phyloP scores from a whole-genome alignment of 2,888 invertebrate species.

The Halictus quadricinctus region DNA sequence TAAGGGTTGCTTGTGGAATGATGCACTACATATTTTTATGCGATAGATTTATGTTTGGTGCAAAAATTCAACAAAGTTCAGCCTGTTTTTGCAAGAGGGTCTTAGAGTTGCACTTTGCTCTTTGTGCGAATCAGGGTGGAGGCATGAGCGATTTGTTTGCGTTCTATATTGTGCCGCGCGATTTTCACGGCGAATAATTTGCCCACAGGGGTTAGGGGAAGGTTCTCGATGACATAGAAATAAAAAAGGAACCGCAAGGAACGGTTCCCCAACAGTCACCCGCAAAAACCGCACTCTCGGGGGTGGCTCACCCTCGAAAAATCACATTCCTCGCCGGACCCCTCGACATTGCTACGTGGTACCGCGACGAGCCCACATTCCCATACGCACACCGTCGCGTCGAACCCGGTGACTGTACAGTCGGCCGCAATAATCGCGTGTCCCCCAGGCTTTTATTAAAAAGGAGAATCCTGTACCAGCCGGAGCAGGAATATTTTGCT shows the following conservation, averaged over 20 bases:
- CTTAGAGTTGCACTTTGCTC: background rate
- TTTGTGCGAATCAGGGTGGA: background rate
- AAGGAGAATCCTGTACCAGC: background rate
- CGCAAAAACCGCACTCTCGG: conserved; percentile 35
- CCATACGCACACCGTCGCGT: conserved; percentile 68
- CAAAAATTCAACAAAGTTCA: no score
- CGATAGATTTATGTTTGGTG: no score
- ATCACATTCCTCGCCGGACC: conserved; percentile 74
- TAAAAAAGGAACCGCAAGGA: conserved; percentile 37
- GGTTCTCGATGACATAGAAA: conserved; percentile 18
- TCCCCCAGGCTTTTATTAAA: conserved; percentile 4
- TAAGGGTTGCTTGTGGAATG: background rate
- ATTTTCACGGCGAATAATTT: conserved; percentile 48
- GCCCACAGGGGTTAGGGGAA: background rate
- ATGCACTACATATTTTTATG: no score
- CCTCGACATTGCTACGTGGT: conserved; percentile 73
- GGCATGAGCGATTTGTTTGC: background rate
- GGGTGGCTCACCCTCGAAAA: conserved; percentile 66
- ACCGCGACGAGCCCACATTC: conserved; percentile 75
- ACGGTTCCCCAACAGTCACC: conserved; percentile 38
- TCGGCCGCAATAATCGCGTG: conserved; percentile 35
- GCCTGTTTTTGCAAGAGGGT: background rate
- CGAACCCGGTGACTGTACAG: conserved; percentile 28
- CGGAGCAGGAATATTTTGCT: background rate
- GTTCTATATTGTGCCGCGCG: conserved; percentile 16